phyloP scores from a whole-genome alignment of 2,113 vertebrate genomes.

The Rhagologus leucostigma region DNA sequence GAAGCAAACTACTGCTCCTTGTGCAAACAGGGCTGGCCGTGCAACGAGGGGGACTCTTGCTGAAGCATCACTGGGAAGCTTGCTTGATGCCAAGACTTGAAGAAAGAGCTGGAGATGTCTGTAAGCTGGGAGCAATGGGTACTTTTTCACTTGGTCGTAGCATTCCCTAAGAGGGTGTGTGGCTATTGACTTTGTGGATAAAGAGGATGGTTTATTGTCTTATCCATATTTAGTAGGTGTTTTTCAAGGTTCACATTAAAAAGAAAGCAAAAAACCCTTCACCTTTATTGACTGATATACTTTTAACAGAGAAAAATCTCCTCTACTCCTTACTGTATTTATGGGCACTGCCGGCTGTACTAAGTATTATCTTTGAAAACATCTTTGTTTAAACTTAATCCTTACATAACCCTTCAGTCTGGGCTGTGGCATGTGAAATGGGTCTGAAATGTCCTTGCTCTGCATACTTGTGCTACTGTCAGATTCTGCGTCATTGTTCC shows the following conservation, averaged over 20 bases:
- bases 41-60: rapidly evolving
- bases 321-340: not conserved
- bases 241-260: not conserved
- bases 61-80: not conserved
- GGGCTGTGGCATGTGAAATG: not conserved
- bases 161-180: not conserved
- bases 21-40: not conserved
- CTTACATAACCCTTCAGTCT: not conserved
- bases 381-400: slow-evolving; percentile 2
- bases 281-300: not conserved
- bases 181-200: not conserved
- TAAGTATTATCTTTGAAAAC: slow-evolving; percentile 6
- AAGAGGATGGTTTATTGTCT: not conserved
- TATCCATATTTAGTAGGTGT: not conserved
- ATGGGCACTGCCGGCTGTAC: not conserved
- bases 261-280: not conserved
- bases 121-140: not conserved
- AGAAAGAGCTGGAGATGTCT: not conserved
- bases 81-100: not conserved
- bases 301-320: not conserved
- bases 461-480: rapidly evolving
- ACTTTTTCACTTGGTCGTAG: not conserved
- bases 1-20: not conserved
- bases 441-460: not conserved
- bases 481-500: not conserved